These are phyloP conservation scores for Diaperis boleti DNA, from an alignment of 2,888 invertebrate genomes.

Conservation along the genomic window DNA sequence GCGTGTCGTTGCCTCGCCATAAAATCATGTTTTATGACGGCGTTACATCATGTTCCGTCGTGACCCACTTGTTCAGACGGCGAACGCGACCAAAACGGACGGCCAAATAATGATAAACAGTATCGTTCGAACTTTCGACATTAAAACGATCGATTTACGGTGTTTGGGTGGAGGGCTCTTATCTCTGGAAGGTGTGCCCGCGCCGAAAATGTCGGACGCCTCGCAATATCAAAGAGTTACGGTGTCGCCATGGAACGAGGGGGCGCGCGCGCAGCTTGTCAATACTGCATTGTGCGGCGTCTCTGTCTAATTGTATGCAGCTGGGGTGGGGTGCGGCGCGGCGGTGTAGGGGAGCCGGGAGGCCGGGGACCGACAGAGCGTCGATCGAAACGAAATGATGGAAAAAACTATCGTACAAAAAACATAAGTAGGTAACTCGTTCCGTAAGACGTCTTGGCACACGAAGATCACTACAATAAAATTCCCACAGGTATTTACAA, in stretches of 20 bases:
- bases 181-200: constrained; percentile 19
- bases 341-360: too few relatives aligned
- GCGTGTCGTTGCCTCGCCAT: constrained; percentile 63
- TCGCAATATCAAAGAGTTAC: constrained; percentile 20
- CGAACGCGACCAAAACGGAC: constrained; percentile 31
- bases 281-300: constrained; percentile 53
- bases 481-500: too few relatives aligned
- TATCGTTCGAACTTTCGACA: constrained; percentile 28
- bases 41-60: constrained; percentile 62
- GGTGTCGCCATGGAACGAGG: constrained; percentile 24
- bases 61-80: constrained; percentile 55
- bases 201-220: constrained; percentile 5
- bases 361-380: too few relatives aligned
- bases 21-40: constrained; percentile 66
- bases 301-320: constrained; percentile 36
- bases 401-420: too few relatives aligned
- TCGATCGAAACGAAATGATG: too few relatives aligned
- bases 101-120: constrained; percentile 33
- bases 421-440: too few relatives aligned
- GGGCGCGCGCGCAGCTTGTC: constrained; percentile 58
- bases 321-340: too few relatives aligned
- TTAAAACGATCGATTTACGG: constrained; percentile 3
- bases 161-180: constrained; percentile 11
- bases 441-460: too few relatives aligned
- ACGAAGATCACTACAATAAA: too few relatives aligned